Base-by-base conservation (phyloP, 2,797 vertebrate genomes). In the Sebastes oblongus region DNA sequence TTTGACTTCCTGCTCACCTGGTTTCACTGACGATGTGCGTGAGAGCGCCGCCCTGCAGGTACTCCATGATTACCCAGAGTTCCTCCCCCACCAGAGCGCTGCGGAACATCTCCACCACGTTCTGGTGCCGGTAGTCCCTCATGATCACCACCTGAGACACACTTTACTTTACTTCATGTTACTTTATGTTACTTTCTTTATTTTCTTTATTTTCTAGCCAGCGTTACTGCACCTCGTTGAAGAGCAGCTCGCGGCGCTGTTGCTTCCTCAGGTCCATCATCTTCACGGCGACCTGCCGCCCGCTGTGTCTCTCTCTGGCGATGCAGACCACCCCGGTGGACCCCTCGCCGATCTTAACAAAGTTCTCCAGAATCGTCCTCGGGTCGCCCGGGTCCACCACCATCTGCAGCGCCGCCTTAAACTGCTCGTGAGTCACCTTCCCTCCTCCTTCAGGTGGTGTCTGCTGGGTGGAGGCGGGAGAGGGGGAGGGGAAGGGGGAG, bases 61-160 rank as follows among this genome's bases (percentile, higher is more conserved):
- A 99, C 91, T 99, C 98, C 98, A 99, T 99, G 77, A 99, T 96
- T 64, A 99, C 98, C 98, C 98, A 99, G 70, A 99, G 96, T 84
- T 99, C 98, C 84, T 99, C 98, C 72, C 97, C 97, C 89, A 99
- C 98, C 5, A 99, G 94, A 30, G 98, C 97, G 52, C 97, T 98
- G 92, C 97, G 97, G 89, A 96, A 98, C 98, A 99, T 99, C 93
- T 98, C 96, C 87, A 99, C 98, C 1, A 99, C 97, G 0, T 98
- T 98, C 85, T 95, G 92, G 1, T 99, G 98, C 76, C 96, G 96
- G 76, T 99, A 99, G 91, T 99, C 98, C 83, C 97, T 96, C 98
- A 99, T 99, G 81, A 99, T 99, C 86, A 98, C 97, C 91, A 99
- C 98, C 98, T 99, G 79, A 30, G 36, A 20, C 9, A 65, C 4